Evolutionary conservation across 2,113 vertebrate species (phyloP).

Genomic region (Nestor notabilis): DNA sequence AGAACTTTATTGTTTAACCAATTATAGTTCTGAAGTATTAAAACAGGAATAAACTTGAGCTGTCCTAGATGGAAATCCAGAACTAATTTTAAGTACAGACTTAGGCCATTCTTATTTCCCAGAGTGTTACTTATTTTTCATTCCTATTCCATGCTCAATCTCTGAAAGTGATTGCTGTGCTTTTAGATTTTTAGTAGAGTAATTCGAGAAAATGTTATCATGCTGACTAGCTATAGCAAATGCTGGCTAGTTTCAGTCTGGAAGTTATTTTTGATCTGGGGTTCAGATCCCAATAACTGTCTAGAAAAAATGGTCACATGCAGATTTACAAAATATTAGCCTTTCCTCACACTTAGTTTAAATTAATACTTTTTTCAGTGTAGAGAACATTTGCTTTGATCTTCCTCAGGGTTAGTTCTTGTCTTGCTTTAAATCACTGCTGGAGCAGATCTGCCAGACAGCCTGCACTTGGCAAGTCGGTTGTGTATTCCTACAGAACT

Average conservation of each 20-base stretch:
- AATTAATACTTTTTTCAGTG: background rate
- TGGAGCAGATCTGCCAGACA: background rate
- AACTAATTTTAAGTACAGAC: conserved; percentile 17
- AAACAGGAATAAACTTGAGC: background rate
- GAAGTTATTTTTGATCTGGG: background rate
- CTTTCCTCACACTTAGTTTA: background rate
- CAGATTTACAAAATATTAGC: background rate
- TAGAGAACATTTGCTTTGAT: background rate
- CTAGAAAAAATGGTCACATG: background rate
- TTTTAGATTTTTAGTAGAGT: background rate
- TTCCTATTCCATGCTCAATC: background rate
- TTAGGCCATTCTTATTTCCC: background rate
- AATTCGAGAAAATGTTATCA: background rate
- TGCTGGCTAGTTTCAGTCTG: background rate
- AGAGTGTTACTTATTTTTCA: background rate
- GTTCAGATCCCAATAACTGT: background rate
- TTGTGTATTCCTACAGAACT: background rate
- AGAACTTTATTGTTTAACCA: background rate
- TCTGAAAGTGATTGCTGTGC: background rate
- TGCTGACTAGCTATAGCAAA: background rate
- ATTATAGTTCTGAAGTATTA: background rate
- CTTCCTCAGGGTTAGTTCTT: background rate
- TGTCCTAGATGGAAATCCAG: background rate
- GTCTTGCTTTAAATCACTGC: background rate
- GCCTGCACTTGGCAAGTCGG: background rate